Conservation (phyloP, 2,797 vertebrate species). For the Falco biarmicus region DNA sequence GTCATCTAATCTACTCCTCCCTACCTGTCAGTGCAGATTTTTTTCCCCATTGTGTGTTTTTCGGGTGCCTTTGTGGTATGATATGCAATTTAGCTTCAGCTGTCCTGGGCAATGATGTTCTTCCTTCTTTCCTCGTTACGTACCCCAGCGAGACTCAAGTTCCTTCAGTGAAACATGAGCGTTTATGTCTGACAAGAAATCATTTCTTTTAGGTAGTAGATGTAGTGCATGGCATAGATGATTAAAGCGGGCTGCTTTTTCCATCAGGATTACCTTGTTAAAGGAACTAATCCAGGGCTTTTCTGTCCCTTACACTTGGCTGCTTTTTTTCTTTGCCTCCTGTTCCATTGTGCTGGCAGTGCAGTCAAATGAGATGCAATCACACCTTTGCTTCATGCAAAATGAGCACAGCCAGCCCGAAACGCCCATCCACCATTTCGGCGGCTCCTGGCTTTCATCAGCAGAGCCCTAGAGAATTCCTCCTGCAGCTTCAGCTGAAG, state of each 20-base stretch:
- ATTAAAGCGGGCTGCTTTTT: not conserved
- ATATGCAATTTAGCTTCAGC: not conserved
- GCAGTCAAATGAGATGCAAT: not conserved
- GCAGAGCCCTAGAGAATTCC: not conserved
- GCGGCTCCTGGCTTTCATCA: not conserved
- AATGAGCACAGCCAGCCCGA: not conserved
- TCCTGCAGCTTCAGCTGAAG: not conserved
- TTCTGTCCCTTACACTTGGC: not conserved
- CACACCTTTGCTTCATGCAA: not conserved
- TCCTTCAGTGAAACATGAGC: not conserved
- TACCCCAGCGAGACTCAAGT: not conserved
- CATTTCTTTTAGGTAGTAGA: not conserved
- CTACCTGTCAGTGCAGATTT: not conserved
- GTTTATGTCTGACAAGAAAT: not conserved
- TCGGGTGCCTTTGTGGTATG: not conserved
- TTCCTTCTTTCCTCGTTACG: not conserved
- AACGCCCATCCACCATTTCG: not conserved
- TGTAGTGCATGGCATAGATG: not conserved
- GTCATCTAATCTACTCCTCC: not conserved
- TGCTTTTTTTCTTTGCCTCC: not conserved
- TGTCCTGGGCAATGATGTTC: not conserved
- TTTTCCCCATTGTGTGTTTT: not conserved
- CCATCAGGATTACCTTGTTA: not conserved
- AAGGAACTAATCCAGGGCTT: not conserved
- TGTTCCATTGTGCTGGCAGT: not conserved